Evolutionary conservation across 2,113 vertebrate species (phyloP), one percentile per base, ranked within the genome.

Genomic region (Dicentrarchus labrax): DNA sequence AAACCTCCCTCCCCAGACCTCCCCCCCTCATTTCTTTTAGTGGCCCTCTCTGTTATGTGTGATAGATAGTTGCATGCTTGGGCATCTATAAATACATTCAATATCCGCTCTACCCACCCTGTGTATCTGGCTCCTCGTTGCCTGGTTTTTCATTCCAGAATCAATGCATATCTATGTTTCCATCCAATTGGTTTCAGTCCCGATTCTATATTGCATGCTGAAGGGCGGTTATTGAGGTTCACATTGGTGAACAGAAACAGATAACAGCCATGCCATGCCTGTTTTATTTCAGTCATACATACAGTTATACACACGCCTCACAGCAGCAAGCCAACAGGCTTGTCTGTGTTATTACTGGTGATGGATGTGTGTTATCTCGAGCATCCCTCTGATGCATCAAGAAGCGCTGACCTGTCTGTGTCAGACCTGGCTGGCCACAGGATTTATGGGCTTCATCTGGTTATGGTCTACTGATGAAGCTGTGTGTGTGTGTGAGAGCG

Each of bases 311-410:
- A 61, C 62, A 45, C 59, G 4, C 65, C 74, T 76, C 74, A 62
- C 76, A 87, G 67, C 72, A 80, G 84, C 85, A 67, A 64, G 4
- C 73, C 76, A 86, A 74, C 83, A 76, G 76, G 38, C 73, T 74
- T 68, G 82, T 84, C 75, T 82, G 72, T 73, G 84, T 89, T 90
- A 78, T 91, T 90, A 84, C 92, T 53, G 65, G 83, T 94, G 92
- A 95, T 91, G 54, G 83, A 93, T 93, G 92, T 87, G 72, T 93
- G 86, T 94, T 95, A 92, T 94, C 88, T 85, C 72, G 60, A 86
- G 80, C 72, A 73, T 94, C 90, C 89, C 80, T 88, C 85, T 74
- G 87, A 93, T 90, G 88, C 82, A 87, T 88, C 81, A 64, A 38
- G 54, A 89, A 93, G 92, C 89, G 72, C 41, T 93, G 95, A 94